These are phyloP conservation scores for Choristoneura rosaceana DNA, from an alignment of 2,888 invertebrate species.

Conservation along the genomic window DNA sequence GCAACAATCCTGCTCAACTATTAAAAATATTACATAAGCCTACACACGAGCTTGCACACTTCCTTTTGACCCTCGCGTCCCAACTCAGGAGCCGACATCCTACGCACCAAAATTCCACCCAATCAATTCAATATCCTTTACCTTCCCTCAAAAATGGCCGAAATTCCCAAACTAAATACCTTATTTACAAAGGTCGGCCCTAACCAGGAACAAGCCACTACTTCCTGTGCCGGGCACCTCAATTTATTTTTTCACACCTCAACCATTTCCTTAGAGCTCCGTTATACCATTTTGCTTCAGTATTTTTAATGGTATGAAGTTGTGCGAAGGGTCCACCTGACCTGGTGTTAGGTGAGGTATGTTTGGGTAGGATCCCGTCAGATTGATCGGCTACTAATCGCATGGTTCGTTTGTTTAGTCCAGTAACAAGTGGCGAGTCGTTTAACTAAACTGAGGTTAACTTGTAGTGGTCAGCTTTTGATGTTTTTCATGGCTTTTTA, in stretches of 20 bases:
- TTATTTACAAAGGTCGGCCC: slow-evolving; percentile 40
- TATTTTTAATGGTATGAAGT: background rate
- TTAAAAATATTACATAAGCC: too few species aligned
- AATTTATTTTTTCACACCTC: slow-evolving; percentile 32
- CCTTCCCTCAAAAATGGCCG: slow-evolving; percentile 17
- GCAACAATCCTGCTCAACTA: too few species aligned
- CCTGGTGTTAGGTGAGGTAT: slow-evolving; percentile 8
- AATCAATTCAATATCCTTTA: slow-evolving; percentile 27
- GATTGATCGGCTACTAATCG: slow-evolving; percentile 36
- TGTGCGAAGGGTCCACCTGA: background rate
- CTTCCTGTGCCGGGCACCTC: slow-evolving; percentile 17
- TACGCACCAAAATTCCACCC: slow-evolving; percentile 8
- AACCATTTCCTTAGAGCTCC: background rate
- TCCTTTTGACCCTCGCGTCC: background rate
- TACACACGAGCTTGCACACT: background rate
- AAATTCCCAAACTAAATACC: slow-evolving; percentile 28
- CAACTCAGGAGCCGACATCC: slow-evolving; percentile 2
- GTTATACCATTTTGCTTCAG: background rate
- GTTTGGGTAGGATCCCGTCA: slow-evolving; percentile 21
- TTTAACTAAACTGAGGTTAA: slow-evolving; percentile 20
- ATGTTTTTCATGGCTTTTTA: background rate
- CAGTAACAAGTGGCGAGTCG: slow-evolving; percentile 39
- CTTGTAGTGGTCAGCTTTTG: background rate
- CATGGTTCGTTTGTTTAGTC: slow-evolving; percentile 26
- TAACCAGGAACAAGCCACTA: slow-evolving; percentile 20